Percentiles rank a stretch among this genome's conserved stretches.
phyloP scores from a whole-genome alignment of 2,888 invertebrate species.

The Macrophya alboannulata region DNA sequence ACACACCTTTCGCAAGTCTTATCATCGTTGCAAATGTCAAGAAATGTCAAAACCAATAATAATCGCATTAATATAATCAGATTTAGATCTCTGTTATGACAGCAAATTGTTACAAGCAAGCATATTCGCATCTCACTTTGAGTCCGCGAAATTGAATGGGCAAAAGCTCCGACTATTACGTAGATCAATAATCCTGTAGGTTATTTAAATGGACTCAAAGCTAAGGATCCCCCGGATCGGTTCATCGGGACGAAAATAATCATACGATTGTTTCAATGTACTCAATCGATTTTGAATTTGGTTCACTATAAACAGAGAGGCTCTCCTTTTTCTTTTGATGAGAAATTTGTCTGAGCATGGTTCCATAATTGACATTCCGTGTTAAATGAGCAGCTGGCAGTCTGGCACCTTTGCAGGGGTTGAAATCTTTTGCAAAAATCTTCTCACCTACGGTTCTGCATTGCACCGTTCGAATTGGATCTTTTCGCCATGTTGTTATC shows the following conservation, averaged over 20 bases:
- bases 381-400: not conserved
- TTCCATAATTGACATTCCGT: not conserved
- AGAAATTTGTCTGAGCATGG: not conserved
- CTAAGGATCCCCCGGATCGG: too few species aligned
- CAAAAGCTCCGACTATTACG: too few species aligned
- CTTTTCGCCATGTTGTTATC: conserved; percentile 30
- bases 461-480: conserved; percentile 10
- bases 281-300: not conserved
- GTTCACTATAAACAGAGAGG: not conserved
- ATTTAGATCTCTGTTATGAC: too few species aligned
- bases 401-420: not conserved
- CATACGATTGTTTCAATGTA: too few species aligned
- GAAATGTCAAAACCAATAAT: not conserved
- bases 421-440: not conserved
- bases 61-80: too few species aligned
- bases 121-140: too few species aligned
- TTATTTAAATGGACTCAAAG: too few species aligned
- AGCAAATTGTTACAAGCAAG: too few species aligned
- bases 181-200: too few species aligned
- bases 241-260: too few species aligned
- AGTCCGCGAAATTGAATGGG: too few species aligned
- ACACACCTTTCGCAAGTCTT: not conserved
- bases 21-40: not conserved
- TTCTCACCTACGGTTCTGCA: not conserved
- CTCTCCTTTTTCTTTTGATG: not conserved